A percentile compares a stretch with the other conserved stretches of the same genome.
Evolutionary conservation across 2,888 invertebrate species (phyloP).

Genomic region (Epirrhoe alternata): DNA sequence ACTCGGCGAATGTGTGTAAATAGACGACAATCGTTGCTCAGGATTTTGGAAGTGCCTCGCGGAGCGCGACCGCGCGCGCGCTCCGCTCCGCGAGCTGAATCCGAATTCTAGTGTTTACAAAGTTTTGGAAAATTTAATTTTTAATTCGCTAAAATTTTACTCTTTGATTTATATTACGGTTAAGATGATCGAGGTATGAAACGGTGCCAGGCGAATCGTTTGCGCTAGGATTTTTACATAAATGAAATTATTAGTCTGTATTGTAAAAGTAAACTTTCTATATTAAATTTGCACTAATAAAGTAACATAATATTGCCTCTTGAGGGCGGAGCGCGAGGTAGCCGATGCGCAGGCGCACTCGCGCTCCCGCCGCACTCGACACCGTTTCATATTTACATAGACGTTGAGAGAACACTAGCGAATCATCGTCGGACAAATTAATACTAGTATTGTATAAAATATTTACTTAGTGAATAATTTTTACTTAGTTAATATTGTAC

Average conservation of each 20-base stretch:
- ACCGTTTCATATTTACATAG: slow-evolving; percentile 73
- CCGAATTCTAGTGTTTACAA: slow-evolving; percentile 84
- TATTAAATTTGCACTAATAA: slow-evolving; percentile 82
- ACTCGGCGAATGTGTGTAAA: slow-evolving; percentile 75
- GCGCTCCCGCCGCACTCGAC: slow-evolving; percentile 51
- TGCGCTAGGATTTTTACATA: slow-evolving; percentile 84
- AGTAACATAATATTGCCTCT: slow-evolving; percentile 73
- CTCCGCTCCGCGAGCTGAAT: slow-evolving; percentile 69
- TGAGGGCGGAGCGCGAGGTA: slow-evolving; percentile 78
- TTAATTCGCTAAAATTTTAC: slow-evolving; percentile 85
- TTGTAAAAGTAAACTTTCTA: slow-evolving; percentile 82
- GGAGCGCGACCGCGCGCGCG: slow-evolving; percentile 48
- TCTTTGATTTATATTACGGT: slow-evolving; percentile 83
- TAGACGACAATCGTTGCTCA: slow-evolving; percentile 80
- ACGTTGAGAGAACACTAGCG: slow-evolving; percentile 79
- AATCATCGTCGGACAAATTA: slow-evolving; percentile 81
- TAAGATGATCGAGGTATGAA: slow-evolving; percentile 80
- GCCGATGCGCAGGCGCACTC: slow-evolving; percentile 76
- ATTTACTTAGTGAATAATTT: slow-evolving; percentile 85
- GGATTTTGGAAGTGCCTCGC: slow-evolving; percentile 70
- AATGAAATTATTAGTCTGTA: slow-evolving; percentile 82
- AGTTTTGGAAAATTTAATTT: slow-evolving; percentile 85
- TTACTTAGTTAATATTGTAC: slow-evolving; percentile 84
- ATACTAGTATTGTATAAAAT: slow-evolving; percentile 84
- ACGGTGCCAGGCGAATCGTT: slow-evolving; percentile 83